Base-by-base conservation (phyloP, 2,888 invertebrate species). In the Andrena praecox region DNA sequence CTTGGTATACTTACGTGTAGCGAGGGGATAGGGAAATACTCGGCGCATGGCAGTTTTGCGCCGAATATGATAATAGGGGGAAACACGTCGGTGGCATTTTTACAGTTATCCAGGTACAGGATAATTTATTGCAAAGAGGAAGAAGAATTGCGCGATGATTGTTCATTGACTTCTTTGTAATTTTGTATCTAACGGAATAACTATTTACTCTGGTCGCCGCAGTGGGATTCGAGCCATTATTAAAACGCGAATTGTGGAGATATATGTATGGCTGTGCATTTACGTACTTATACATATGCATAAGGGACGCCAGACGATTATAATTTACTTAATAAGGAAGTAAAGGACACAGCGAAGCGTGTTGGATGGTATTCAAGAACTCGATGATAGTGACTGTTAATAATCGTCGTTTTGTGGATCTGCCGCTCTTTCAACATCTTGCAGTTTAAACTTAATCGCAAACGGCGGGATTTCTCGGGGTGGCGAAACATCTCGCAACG, bases 401-500 rank as follows among this genome's bases (percentile, higher is more conserved):
- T 24, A n/a, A 71, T 52, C 29, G 24, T 52, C 48, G 54, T 50
- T 62, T 64, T 4, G 33, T 20, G 33, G 4, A 64, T n/a, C 8
- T 27, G 27, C 4, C 64, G 10, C 24, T 50, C 50, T 77, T 50
- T 66, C 12, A 63, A 48, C 27, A 56, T 63, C n/a, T 71, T 63
- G 2, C 63, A 74, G 33, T 71, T 82, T 31, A 33, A 79, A 71
- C 31, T 81, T 56, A 48, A 52, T 10, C 33, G 35, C 33, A 72
- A 66, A 64, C 20, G 50, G 52, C 33, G 52, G 60, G 48, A 42
- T 69, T 85, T 74, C 68, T 73, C 31, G 50, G 31, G 7, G 48
- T 86, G 85, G 64, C 64, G 85, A 85, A 87, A 85, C 78, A 70
- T 77, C 59, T 87, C 31, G 35, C 77, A 77, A 79, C 67, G 70